A percentile compares a stretch with the other conserved stretches of the same genome.
Conservation (phyloP, 2,113 vertebrate species). For the Papio anubis region DNA sequence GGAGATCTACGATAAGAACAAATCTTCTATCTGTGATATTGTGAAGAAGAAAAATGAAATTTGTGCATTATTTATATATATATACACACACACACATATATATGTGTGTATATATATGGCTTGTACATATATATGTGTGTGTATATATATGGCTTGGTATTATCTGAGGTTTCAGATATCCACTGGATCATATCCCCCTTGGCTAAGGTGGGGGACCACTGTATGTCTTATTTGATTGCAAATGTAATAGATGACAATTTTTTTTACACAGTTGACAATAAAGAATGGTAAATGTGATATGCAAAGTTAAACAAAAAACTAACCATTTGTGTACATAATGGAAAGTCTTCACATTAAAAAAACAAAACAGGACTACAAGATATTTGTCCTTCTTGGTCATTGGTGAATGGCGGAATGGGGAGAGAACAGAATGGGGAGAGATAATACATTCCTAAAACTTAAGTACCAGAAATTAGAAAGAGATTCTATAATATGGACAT, state of each 20-base stretch:
- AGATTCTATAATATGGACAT: not conserved
- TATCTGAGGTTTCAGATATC: not conserved
- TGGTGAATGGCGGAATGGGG: not conserved
- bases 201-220: not conserved
- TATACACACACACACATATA: no score
- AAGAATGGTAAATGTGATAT: constrained; percentile 4
- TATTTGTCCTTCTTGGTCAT: not conserved
- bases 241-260: not conserved
- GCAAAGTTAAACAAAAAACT: not conserved
- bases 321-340: not conserved
- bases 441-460: not conserved
- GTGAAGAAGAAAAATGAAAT: not conserved
- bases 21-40: not conserved
- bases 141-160: not conserved
- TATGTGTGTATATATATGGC: no score
- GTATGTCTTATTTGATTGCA: constrained; percentile 18
- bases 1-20: not conserved
- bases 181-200: not conserved
- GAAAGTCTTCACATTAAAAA: not conserved
- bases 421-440: not conserved
- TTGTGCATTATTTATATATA: not conserved
- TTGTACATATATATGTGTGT: no score
- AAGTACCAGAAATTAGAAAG: constrained; percentile 11
- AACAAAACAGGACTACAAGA: not conserved
- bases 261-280: not conserved